Conservation (phyloP, 2,113 vertebrate genomes). For the Bettongia penicillata region DNA sequence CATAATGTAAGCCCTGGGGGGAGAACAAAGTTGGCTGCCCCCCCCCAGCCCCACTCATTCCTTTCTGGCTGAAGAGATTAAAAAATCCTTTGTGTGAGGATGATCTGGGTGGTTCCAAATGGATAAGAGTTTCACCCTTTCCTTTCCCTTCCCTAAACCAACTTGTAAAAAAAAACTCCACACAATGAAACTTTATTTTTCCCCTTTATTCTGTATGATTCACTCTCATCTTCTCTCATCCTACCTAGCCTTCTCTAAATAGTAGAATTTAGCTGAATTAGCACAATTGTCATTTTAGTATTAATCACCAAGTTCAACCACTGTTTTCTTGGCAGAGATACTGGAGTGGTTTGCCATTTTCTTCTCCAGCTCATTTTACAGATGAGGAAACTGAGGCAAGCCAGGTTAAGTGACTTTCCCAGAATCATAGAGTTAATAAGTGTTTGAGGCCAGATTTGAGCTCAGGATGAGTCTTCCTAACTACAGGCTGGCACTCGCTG, state of each 20-base stretch:
- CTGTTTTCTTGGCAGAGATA: not conserved
- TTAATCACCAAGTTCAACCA: not conserved
- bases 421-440: too few species aligned
- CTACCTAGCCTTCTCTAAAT: not conserved
- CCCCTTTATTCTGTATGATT: not conserved
- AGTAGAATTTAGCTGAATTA: not conserved
- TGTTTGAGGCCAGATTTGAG: too few species aligned
- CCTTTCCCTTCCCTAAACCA: not conserved
- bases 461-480: too few species aligned
- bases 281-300: not conserved
- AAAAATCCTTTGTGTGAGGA: not conserved
- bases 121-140: not conserved
- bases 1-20: not conserved
- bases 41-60: not conserved
- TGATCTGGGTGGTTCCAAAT: not conserved
- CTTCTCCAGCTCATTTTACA: not conserved
- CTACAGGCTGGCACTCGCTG: too few species aligned
- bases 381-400: not conserved
- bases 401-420: not conserved
- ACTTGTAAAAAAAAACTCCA: not conserved
- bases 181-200: not conserved
- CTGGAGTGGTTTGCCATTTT: not conserved
- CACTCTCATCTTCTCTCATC: not conserved
- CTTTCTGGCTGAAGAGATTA: not conserved
- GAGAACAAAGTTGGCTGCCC: not conserved